A percentile compares a stretch with the other conserved stretches of the same genome.
These are phyloP conservation scores for Motacilla tschutschensis DNA, from an alignment of 2,113 vertebrate genomes.

Conservation along the genomic window DNA sequence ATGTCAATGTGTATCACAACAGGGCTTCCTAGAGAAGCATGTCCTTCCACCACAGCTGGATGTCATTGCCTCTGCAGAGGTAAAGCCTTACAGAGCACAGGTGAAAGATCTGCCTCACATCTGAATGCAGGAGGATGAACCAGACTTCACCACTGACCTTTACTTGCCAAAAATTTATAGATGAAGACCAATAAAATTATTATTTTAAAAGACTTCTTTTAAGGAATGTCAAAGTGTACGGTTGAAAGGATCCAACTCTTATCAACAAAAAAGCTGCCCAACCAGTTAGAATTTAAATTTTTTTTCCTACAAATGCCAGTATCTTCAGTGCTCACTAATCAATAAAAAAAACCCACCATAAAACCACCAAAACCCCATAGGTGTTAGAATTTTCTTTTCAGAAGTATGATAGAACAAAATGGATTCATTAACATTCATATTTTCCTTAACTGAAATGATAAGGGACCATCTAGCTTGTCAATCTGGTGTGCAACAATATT, in stretches of 20 bases:
- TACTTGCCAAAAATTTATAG: background rate
- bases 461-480: background rate
- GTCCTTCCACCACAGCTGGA: background rate
- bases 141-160: background rate
- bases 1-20: fast-evolving
- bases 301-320: background rate
- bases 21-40: background rate
- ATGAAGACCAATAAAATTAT: background rate
- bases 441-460: background rate
- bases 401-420: background rate
- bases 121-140: background rate
- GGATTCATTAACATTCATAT: background rate
- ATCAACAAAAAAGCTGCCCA: background rate
- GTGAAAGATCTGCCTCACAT: background rate
- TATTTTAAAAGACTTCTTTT: background rate
- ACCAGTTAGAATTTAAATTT: background rate
- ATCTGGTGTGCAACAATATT: background rate
- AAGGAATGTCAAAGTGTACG: background rate
- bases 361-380: background rate
- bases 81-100: background rate
- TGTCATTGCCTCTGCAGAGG: fast-evolving
- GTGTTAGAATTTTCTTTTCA: background rate
- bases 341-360: background rate
- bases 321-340: background rate
- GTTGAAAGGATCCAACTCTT: background rate